Base-by-base conservation (phyloP, 2,113 vertebrate species). In the Onychostoma macrolepis region DNA sequence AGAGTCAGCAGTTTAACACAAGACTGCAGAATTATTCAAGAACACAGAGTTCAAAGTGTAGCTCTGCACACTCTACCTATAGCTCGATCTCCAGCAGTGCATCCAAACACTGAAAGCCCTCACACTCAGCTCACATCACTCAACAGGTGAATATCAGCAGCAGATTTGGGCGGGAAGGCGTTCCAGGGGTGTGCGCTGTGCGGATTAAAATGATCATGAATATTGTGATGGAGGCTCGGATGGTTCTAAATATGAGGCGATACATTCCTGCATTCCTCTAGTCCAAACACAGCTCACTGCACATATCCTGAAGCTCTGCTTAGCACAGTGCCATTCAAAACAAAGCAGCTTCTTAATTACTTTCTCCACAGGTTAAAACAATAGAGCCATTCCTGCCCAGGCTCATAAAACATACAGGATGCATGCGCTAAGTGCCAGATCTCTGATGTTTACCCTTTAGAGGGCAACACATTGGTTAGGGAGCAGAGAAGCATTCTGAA, bases 161-260 rank as follows among this genome's bases (percentile, higher is more conserved):
- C 43, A 76, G 69, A 50, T 53, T 53, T 50, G 15, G 30, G 26
- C 26, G 17, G 15, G 28, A 2, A 24, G 13, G 26, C 15, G 4
- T 48, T 76, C 53, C 72, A 33, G 69, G 61, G 45, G 72, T 50
- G 50, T 48, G 33, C 1, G 45, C 61, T 50, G 50, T 48, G 33
- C 1, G 6, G 10, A 81, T 56, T 58, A 30, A 78, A 56, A 15
- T 26, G 33, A 28, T 45, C 75, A 79, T 78, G 50, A 85, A 85
- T 89, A 87, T 85, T 87, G 17, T 24, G 36, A 79, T 26, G 11
- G 38, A 13, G 84, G 72, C 80, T 89, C 89, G 28, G 30, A 86
- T 89, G 89, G 86, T 87, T 28, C 83, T 86, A 86, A 87, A 89
- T 88, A 83, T 87, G 89, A 86, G 80, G 86, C 6, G 89, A 43